Evolutionary conservation across 2,797 vertebrate species (phyloP).

Genomic region (Hippopotamyrus pictus): DNA sequence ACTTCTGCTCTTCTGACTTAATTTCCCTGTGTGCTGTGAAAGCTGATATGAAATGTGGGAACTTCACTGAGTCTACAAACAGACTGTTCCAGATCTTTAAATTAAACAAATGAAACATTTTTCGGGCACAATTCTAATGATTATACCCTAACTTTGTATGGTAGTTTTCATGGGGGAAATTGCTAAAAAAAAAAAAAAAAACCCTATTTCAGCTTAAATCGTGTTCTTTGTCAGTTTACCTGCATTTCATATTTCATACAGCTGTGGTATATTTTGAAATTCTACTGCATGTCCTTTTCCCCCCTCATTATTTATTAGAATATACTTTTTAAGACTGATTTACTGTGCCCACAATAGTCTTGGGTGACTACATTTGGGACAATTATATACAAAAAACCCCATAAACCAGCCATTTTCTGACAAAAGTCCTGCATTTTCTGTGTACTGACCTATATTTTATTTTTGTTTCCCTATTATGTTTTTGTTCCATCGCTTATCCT

Average conservation of each 20-base stretch:
- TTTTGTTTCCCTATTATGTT: constrained; percentile 75
- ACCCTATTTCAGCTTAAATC: constrained; percentile 50
- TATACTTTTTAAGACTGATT: constrained; percentile 80
- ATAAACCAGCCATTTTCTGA: constrained; percentile 97
- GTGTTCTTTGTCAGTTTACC: constrained; percentile 52
- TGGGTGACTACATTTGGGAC: constrained; percentile 85
- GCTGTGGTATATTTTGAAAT: constrained; percentile 62
- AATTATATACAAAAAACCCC: constrained; percentile 77
- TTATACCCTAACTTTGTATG: constrained; percentile 44
- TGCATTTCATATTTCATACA: constrained; percentile 69
- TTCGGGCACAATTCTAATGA: constrained; percentile 47
- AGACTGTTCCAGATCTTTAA: not conserved
- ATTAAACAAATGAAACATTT: constrained; percentile 1
- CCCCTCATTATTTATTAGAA: constrained; percentile 64
- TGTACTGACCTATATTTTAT: constrained; percentile 99
- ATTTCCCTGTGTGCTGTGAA: constrained; percentile 62
- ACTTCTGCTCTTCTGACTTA: constrained; percentile 65
- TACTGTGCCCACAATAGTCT: constrained; percentile 85
- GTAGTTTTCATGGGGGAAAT: constrained; percentile 64
- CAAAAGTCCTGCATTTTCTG: constrained; percentile 98
- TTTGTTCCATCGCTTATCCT: constrained; percentile 19
- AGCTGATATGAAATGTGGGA: constrained; percentile 73
- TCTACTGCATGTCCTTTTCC: constrained; percentile 63
- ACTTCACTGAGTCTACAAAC: constrained; percentile 35
- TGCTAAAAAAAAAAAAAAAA: constrained; percentile 42